phyloP scores from a whole-genome alignment of 2,888 invertebrate species.

The Phalera bucephala region DNA sequence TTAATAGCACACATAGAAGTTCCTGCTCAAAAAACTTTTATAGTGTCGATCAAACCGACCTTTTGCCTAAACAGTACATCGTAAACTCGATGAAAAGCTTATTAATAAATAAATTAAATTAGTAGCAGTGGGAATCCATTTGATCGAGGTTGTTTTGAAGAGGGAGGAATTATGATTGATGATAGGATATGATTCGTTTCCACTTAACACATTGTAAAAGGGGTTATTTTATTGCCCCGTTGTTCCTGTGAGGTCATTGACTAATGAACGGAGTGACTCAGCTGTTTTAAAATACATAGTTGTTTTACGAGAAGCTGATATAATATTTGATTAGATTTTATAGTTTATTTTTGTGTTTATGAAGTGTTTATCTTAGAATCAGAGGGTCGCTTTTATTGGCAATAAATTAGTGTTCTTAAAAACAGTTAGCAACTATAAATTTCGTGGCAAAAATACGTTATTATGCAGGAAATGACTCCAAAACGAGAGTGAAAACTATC shows the following conservation, averaged over 20 bases:
- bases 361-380: too few relatives aligned
- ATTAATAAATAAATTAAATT: constrained; percentile 48
- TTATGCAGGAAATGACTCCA: too few relatives aligned
- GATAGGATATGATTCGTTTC: constrained; percentile 77
- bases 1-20: too few relatives aligned
- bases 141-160: constrained; percentile 44
- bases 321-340: constrained; percentile 33
- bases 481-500: too few relatives aligned
- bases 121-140: constrained; percentile 52
- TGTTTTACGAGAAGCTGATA: constrained; percentile 51
- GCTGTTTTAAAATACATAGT: constrained; percentile 55
- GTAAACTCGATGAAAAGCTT: constrained; percentile 16
- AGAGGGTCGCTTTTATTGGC: too few relatives aligned
- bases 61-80: too few relatives aligned
- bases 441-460: too few relatives aligned
- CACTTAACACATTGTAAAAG: constrained; percentile 79
- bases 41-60: too few relatives aligned
- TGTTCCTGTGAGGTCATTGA: constrained; percentile 71
- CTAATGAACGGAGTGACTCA: constrained; percentile 74
- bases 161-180: constrained; percentile 78
- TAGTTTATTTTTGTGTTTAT: too few relatives aligned
- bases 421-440: too few relatives aligned
- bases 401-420: too few relatives aligned
- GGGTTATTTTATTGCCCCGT: constrained; percentile 76
- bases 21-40: too few relatives aligned